Evolutionary conservation across 1,140 invertebrate genomes (phyloP), one percentile per base, ranked within the genome.

Genomic region (Neelides sp.): DNA sequence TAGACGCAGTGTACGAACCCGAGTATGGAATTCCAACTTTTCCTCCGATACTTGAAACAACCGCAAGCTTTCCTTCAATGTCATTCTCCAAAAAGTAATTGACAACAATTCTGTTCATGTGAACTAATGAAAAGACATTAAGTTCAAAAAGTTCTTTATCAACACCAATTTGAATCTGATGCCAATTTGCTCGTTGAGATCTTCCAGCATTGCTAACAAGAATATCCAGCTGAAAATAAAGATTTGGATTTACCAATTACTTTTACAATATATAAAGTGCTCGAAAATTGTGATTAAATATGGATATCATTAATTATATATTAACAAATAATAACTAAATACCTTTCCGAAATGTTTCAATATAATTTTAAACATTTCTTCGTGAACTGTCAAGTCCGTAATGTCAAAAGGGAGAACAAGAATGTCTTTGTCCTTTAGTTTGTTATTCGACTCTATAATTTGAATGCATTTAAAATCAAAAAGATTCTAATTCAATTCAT

Each of bases 141-240:
- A 90, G 62, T 19, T 90, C 77, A 62, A 91, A 85, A 55, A 89
- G 67, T 48, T 83, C 75, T 47, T 73, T 73, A 64, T 93, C 85
- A 1, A 91, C 84, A 42, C 71, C 62, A 1, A 87, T 39, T 1
- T 84, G 75, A 52, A 85, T 87, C 2, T 82, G 71, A 51, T 81
- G 77, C 79, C 83, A 90, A 23, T 64, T 52, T 2, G 82, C 83
- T 54, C 85, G 66, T 68, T 92, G 87, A 26, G 81, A 81, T 55
- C 84, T 67, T 3, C 85, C 85, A 13, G 84, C 85, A 70, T 89
- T 89, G 62, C 83, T 85, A 0, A 89, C 74, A 20, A 89, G 68
- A 51, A 88, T 76, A 66, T 89, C 82, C 8, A 89, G 62, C 78
- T 79, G 53, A 24, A 66, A 63, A 55, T 46, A 58, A 52, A 46